Base-by-base conservation (phyloP, 2,888 invertebrate species). In the Luperina testacea region DNA sequence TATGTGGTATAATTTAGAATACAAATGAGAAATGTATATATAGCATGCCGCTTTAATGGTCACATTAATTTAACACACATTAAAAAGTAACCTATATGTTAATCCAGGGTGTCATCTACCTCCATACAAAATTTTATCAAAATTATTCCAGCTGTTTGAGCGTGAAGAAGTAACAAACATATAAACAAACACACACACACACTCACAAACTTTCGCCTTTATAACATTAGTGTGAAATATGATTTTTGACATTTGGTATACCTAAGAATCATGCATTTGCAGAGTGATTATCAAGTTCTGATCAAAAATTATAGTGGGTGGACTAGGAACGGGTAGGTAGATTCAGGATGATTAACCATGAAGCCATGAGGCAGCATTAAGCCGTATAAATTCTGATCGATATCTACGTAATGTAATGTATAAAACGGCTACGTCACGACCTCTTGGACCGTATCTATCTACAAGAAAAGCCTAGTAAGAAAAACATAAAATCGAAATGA, bases 371-470 rank as follows among this genome's bases (percentile, higher is more conserved):
- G 59, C 67, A 0, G 48, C 64, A 72, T 48, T 65, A 85, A 83
- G 83, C 83, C 83, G 15, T 85, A 83, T 85, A 81, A 57, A 76
- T 81, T 81, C 82, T 59, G 63, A 81, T 85, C 83, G 72, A 85
- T 67, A n/a, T 20, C 42, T 67, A 27, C 64, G 72, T 81, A 81
- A 81, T 65, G 53, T 75, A 81, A 81, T 83, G 72, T 76, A 85
- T 81, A 61, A 85, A 74, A 84, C 63, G 71, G 70, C 57, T 72
- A 81, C 61, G 81, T 65, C 24, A 59, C 8, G n/a, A 1, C 38
- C 67, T 68, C 38, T 68, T 57, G 38, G 17, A 68, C 48, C 13
- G 32, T 45, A n/a, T 15, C 13, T 67, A 51, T 11, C 48, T 32
- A 45, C 65, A 11, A 68, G 61, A 17, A 82, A 75, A 82, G 15